Conservation (phyloP, 2,888 invertebrate genomes). For the Leucozona laternaria region DNA sequence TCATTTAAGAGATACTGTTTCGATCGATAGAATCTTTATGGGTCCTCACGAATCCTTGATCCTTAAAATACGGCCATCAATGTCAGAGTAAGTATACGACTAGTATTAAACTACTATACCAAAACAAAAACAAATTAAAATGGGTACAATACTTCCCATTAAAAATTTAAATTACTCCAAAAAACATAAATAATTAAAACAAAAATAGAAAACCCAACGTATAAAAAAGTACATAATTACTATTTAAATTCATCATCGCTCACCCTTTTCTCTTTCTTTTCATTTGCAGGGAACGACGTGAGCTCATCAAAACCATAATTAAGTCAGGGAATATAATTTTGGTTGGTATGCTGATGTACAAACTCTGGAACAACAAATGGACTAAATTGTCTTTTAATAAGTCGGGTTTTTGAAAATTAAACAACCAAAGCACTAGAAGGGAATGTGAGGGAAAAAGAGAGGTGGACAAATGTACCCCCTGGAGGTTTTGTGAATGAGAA, state of each 20-base stretch:
- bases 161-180: conserved; percentile 28
- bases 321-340: conserved; percentile 81
- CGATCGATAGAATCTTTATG: conserved; percentile 55
- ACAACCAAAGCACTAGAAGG: neutral
- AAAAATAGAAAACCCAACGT: neutral
- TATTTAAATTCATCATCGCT: neutral
- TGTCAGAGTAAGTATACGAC: conserved; percentile 65
- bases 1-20: conserved; percentile 45
- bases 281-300: conserved; percentile 79
- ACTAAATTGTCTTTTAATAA: conserved; percentile 81
- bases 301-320: conserved; percentile 79
- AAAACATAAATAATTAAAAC: neutral
- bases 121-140: neutral
- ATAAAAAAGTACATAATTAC: conserved; percentile 23
- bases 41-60: conserved; percentile 77
- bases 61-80: conserved; percentile 68
- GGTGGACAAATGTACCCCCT: neutral
- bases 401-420: conserved; percentile 48
- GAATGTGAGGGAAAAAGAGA: neutral
- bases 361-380: conserved; percentile 83
- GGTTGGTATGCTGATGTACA: conserved; percentile 81
- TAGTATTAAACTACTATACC: neutral
- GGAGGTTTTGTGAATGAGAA: neutral
- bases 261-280: neutral
- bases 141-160: neutral